These are phyloP conservation scores for Leptoteleia sp. DNA, from an alignment of 1,140 invertebrate genomes.

Conservation along the genomic window DNA sequence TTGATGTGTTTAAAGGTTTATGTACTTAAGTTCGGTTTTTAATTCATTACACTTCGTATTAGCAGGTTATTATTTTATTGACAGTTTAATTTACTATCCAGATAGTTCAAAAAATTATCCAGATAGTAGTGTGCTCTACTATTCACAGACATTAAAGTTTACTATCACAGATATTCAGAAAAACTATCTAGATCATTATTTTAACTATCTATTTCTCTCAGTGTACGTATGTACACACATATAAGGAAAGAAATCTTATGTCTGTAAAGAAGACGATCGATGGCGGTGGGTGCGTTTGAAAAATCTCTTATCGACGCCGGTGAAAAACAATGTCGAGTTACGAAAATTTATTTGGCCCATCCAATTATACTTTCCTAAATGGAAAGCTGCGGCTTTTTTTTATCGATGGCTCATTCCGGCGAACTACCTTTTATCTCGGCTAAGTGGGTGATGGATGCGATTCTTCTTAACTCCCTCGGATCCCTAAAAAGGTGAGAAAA, in stretches of 20 bases:
- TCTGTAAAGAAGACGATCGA: conserved; percentile 1
- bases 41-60: too few species aligned
- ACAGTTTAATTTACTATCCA: too few species aligned
- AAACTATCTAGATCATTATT: too few species aligned
- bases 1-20: too few species aligned
- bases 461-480: conserved; percentile 65
- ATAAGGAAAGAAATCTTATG: not conserved
- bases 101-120: too few species aligned
- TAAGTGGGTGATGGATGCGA: conserved; percentile 75
- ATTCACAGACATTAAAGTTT: too few species aligned
- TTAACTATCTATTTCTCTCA: too few species aligned
- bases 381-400: conserved; percentile 67
- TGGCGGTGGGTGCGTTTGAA: conserved; percentile 12
- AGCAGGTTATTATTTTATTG: too few species aligned
- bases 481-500: conserved; percentile 47
- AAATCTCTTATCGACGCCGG: conserved; percentile 38
- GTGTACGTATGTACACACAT: too few species aligned
- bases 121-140: too few species aligned
- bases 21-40: too few species aligned
- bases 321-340: conserved; percentile 33
- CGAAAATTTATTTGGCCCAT: conserved; percentile 72
- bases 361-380: conserved; percentile 75
- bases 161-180: too few species aligned
- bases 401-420: conserved; percentile 71
- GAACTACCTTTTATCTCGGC: conserved; percentile 72